phyloP scores from a whole-genome alignment of 2,888 invertebrate genomes.

The Troilus luridus region DNA sequence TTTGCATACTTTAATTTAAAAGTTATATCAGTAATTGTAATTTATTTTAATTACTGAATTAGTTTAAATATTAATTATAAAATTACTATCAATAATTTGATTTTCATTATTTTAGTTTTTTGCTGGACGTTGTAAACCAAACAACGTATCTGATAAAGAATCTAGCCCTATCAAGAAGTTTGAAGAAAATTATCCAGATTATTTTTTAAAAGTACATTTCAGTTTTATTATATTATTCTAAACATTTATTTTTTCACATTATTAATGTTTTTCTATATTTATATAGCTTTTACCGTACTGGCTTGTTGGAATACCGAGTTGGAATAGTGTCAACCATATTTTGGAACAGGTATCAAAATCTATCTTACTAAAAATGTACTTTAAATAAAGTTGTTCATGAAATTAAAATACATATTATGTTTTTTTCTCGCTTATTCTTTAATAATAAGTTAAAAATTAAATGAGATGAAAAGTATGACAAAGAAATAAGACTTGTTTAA shows the following conservation, averaged over 20 bases:
- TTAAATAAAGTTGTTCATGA: background rate
- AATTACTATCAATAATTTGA: background rate
- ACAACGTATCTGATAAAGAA: background rate
- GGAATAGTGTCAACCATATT: constrained; percentile 19
- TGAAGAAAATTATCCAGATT: background rate
- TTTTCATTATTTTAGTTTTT: background rate
- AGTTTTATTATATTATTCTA: background rate
- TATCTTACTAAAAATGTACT: background rate
- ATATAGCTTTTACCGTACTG: constrained; percentile 23
- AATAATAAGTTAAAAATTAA: too few species aligned
- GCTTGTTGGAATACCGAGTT: background rate
- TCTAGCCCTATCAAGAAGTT: background rate
- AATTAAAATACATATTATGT: too few species aligned
- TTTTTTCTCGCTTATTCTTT: too few species aligned
- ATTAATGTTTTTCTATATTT: background rate
- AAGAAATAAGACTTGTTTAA: background rate
- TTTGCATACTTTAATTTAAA: background rate
- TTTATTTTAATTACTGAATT: background rate
- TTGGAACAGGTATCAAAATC: constrained; percentile 10
- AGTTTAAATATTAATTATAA: background rate
- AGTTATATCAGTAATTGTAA: background rate
- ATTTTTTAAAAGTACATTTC: constrained; percentile 5
- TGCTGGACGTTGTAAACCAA: background rate
- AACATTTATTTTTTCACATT: background rate
- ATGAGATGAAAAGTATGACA: background rate